These are phyloP conservation scores for Ceuthmochares aereus DNA, from an alignment of 2,113 vertebrate species.

Conservation along the genomic window DNA sequence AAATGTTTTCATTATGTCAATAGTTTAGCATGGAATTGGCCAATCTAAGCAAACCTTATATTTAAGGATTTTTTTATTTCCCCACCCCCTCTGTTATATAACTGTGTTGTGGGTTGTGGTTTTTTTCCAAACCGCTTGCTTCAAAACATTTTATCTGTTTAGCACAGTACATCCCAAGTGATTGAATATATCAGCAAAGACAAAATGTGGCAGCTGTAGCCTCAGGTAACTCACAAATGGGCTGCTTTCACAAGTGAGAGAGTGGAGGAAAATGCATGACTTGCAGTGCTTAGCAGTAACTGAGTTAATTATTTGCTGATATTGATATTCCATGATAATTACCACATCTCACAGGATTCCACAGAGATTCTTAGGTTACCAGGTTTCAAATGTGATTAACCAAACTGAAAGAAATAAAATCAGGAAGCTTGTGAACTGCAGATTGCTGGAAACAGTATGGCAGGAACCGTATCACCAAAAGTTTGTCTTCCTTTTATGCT, in stretches of 20 bases:
- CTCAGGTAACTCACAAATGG: slow-evolving; percentile 26
- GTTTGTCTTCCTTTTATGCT: background rate
- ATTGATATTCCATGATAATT: background rate
- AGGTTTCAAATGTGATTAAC: background rate
- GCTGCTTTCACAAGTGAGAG: background rate
- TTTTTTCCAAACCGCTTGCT: background rate
- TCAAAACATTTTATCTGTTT: slow-evolving; percentile 43
- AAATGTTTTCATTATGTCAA: background rate
- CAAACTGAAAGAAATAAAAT: background rate
- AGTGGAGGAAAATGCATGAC: background rate
- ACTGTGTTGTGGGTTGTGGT: background rate
- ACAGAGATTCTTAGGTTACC: background rate
- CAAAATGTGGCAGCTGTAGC: slow-evolving; percentile 27
- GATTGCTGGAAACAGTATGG: background rate
- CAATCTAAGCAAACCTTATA: fast-evolving
- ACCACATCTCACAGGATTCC: background rate
- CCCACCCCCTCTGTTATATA: background rate
- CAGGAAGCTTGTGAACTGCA: background rate
- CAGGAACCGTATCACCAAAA: background rate
- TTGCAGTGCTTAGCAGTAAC: background rate
- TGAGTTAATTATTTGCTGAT: slow-evolving; percentile 37
- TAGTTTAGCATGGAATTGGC: background rate
- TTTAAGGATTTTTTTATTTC: background rate
- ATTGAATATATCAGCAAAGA: slow-evolving; percentile 25
- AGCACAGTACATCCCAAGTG: slow-evolving; percentile 16